A percentile compares a stretch with the other conserved stretches of the same genome.
Evolutionary conservation across 2,113 vertebrate genomes (phyloP).

Genomic region (Microcebus jonahi): DNA sequence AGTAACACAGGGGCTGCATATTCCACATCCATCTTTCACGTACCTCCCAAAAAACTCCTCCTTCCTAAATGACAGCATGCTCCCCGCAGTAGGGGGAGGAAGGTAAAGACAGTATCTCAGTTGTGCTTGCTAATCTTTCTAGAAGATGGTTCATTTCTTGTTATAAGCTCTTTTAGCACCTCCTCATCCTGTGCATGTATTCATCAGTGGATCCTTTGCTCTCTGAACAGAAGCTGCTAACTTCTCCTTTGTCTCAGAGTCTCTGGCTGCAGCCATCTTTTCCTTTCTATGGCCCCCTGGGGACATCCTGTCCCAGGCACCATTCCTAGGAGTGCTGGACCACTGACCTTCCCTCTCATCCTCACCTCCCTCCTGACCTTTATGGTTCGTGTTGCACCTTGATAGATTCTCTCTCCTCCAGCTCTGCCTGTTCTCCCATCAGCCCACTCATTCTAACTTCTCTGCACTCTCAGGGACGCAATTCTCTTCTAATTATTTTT

Average conservation of each 20-base stretch:
- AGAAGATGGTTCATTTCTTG: neutral
- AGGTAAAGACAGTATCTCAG: neutral
- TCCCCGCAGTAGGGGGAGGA: neutral
- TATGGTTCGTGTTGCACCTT: neutral
- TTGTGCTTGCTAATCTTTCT: neutral
- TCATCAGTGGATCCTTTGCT: neutral
- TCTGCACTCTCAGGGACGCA: neutral
- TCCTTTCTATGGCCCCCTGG: neutral
- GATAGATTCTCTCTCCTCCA: neutral
- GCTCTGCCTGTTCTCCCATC: neutral
- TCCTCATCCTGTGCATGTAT: neutral
- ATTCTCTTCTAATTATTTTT: neutral
- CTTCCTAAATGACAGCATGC: neutral
- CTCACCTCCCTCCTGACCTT: neutral
- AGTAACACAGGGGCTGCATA: accelerated
- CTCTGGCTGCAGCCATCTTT: neutral
- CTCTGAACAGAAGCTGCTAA: neutral
- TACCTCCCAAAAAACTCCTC: neutral
- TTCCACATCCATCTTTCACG: neutral
- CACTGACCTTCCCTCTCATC: neutral
- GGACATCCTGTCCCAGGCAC: neutral
- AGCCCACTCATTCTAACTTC: neutral
- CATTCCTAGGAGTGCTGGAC: neutral
- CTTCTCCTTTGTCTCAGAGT: neutral
- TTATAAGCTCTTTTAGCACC: neutral